Base-by-base conservation (phyloP, 2,888 invertebrate species). In the Drosophila meridionalis region DNA sequence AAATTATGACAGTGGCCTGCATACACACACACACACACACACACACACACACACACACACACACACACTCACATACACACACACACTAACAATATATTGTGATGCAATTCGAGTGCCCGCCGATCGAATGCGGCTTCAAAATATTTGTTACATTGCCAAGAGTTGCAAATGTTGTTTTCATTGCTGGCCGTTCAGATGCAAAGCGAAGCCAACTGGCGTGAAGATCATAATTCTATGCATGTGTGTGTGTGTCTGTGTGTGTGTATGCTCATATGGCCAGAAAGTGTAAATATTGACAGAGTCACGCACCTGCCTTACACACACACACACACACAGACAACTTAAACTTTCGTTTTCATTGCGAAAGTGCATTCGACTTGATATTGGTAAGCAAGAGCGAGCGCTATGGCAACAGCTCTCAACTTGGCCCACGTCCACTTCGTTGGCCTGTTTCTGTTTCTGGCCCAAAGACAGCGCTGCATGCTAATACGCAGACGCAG, bases 141-240 rank as follows among this genome's bases (percentile, higher is more conserved):
- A 73, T 82, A 88, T 88, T 88, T 86, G 81, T 87, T 87, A 90
- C 89, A 87, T 83, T 87, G 87, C 89, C 87, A 86, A 89, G 84
- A 63, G 61, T 42, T 57, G 80, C 65, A 75, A 74, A 34, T 64
- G 61, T 64, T 61, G 64, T 52, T 64, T 48, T 52, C 45, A 38
- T 52, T 60, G 69, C 57, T 78, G 69, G 76, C 61, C 61, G 68
- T 63, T 69, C 53, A 59, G 68, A 81, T 77, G 74, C 70, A 72
- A 66, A 77, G 76, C 75, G 28, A 76, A 62, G 52, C 82, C 65
- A 78, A 69, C 58, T 74, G 80, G 75, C 87, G 76, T 87, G 87
- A 87, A 87, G 90, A 90, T 90, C 87, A 90, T 80, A 87, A 87
- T 90, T 87, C 87, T 89, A 40, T 69, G 64, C 42, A 57, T 36